Evolutionary conservation across 2,888 invertebrate genomes (phyloP).

Genomic region (Euzetes globulus): DNA sequence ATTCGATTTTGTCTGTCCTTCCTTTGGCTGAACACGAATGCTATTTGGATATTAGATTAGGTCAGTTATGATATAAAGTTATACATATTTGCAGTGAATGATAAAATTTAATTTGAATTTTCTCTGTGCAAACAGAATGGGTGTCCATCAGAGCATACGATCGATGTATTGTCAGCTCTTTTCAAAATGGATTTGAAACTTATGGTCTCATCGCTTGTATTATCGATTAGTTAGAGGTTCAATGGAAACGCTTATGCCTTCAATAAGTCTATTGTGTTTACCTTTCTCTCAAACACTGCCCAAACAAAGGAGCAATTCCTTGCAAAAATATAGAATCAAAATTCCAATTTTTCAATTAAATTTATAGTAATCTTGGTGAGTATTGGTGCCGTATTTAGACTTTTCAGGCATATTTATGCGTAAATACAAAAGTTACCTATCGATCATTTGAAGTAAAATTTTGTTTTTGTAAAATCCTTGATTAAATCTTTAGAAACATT

Average conservation of each 20-base stretch:
- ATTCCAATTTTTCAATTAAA: too few relatives aligned
- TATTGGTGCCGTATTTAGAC: too few relatives aligned
- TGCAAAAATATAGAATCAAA: too few relatives aligned
- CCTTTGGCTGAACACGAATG: conserved; percentile 25
- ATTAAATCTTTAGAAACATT: too few relatives aligned
- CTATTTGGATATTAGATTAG: neutral
- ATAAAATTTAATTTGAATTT: conserved; percentile 9
- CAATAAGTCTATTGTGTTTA: too few relatives aligned
- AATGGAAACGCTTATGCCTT: neutral
- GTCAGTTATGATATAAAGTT: neutral
- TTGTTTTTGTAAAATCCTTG: too few relatives aligned
- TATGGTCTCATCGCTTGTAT: neutral
- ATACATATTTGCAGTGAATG: neutral
- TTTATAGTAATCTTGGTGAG: too few relatives aligned
- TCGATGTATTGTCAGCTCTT: neutral
- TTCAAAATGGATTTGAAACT: conserved; percentile 3
- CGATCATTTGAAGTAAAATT: too few relatives aligned
- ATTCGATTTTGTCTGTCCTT: conserved; percentile 78
- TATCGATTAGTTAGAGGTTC: neutral
- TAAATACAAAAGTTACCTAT: too few relatives aligned
- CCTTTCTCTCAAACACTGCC: too few relatives aligned
- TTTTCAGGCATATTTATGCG: too few relatives aligned
- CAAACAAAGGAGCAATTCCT: too few relatives aligned
- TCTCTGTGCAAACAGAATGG: neutral
- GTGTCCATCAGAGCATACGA: conserved; percentile 3